A percentile compares a stretch with the other conserved stretches of the same genome.
Evolutionary conservation across 2,113 vertebrate species (phyloP).

Genomic region (Podilymbus podiceps): DNA sequence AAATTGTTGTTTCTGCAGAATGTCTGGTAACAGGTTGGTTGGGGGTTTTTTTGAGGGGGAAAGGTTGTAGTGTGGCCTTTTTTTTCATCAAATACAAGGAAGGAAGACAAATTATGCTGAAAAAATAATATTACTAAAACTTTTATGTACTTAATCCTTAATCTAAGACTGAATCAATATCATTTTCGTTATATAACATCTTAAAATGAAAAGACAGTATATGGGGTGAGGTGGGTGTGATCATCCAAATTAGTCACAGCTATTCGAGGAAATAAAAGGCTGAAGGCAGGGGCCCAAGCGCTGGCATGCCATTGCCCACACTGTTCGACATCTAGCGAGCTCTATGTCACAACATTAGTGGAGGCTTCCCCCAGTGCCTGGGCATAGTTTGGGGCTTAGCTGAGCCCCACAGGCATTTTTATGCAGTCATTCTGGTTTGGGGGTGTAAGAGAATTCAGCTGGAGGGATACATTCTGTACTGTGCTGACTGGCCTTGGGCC

Average conservation of each 20-base stretch:
- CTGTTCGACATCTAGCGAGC: background rate
- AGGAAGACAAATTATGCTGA: background rate
- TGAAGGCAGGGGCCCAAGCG: background rate
- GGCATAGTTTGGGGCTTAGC: background rate
- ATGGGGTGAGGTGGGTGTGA: background rate
- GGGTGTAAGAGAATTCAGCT: background rate
- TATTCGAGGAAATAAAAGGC: background rate
- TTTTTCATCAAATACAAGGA: background rate
- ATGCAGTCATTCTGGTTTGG: background rate
- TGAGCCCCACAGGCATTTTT: background rate
- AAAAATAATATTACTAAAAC: background rate
- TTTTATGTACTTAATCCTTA: background rate
- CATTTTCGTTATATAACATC: background rate
- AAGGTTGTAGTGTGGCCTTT: background rate
- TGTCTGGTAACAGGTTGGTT: background rate
- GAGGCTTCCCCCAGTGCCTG: background rate
- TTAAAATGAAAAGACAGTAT: background rate
- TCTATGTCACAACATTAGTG: fast-evolving
- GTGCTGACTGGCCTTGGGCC: background rate
- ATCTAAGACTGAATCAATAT: background rate
- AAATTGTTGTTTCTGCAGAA: background rate
- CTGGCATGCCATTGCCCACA: background rate
- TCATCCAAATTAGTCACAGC: background rate
- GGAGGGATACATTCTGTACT: background rate
- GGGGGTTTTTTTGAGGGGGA: background rate